Percentiles rank a stretch among this genome's conserved stretches.
phyloP scores from a whole-genome alignment of 2,797 vertebrate genomes.

The Ara ararauna region DNA sequence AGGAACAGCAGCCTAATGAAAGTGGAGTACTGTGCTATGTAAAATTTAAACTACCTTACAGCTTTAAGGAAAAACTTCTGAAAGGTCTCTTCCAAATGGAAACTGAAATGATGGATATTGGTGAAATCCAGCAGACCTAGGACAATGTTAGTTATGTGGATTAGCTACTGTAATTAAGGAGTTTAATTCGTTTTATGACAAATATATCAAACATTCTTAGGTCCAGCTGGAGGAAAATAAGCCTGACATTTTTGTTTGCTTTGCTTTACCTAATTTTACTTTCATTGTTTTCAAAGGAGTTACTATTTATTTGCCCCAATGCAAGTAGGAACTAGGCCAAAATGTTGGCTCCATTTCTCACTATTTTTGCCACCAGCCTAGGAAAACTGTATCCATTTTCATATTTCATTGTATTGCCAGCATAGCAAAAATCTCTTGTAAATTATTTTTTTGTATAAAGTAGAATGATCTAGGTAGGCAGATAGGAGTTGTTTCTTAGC shows the following conservation, averaged over 20 bases:
- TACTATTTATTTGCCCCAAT: not conserved
- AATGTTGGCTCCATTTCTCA: not conserved
- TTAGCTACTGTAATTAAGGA: not conserved
- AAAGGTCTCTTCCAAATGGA: not conserved
- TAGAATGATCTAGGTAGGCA: not conserved
- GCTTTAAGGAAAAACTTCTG: not conserved
- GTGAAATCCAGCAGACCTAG: not conserved
- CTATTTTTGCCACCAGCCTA: not conserved
- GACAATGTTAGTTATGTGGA: not conserved
- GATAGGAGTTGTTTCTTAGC: not conserved
- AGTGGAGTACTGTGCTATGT: not conserved
- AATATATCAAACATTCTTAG: not conserved
- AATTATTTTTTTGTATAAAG: not conserved
- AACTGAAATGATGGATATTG: not conserved
- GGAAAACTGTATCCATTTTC: not conserved
- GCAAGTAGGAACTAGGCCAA: not conserved
- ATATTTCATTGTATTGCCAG: not conserved
- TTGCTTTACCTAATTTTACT: not conserved
- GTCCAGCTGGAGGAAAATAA: not conserved
- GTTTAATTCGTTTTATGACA: not conserved
- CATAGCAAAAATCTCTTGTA: not conserved
- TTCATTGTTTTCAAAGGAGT: not conserved
- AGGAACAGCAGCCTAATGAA: not conserved
- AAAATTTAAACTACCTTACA: not conserved
- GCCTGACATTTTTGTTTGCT: not conserved